Evolutionary conservation across 2,113 vertebrate genomes (phyloP).

Genomic region (Thymallus thymallus): DNA sequence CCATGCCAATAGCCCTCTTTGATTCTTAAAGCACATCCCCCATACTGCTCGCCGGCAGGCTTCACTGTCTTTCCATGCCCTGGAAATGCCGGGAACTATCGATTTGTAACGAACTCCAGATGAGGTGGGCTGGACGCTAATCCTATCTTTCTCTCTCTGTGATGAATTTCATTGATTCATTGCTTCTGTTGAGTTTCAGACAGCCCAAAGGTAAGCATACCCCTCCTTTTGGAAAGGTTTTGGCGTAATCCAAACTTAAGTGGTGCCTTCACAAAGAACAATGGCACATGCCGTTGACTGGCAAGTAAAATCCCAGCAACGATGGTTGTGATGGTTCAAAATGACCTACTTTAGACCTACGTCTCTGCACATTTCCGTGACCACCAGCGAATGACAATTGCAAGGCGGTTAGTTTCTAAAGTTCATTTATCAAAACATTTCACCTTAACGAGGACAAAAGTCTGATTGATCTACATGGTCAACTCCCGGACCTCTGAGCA

Average conservation of each 20-base stretch:
- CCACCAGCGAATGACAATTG: background rate
- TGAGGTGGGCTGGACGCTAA: constrained; percentile 41
- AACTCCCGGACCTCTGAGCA: constrained; percentile 47
- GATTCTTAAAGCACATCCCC: constrained; percentile 2
- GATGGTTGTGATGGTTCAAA: too few relatives aligned
- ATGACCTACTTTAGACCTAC: too few relatives aligned
- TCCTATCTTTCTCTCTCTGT: constrained; percentile 23
- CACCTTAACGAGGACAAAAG: background rate
- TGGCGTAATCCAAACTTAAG: background rate
- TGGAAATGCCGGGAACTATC: constrained; percentile 36
- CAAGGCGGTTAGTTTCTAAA: background rate
- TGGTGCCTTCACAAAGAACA: constrained; percentile 7
- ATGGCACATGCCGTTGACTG: too few relatives aligned
- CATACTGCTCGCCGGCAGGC: constrained; percentile 63
- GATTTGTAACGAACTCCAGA: constrained; percentile 48
- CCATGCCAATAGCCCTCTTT: constrained; percentile 49
- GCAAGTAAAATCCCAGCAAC: constrained; percentile 9
- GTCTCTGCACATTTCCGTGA: background rate
- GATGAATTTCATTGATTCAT: constrained; percentile 33
- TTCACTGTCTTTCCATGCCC: constrained; percentile 50
- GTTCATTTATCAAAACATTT: background rate
- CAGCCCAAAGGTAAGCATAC: constrained; percentile 20
- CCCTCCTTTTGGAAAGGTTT: constrained; percentile 8
- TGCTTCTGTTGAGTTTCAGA: constrained; percentile 14
- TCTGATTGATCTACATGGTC: constrained; percentile 17